Evolutionary conservation across 2,797 vertebrate genomes (phyloP), one percentile per base, ranked within the genome.

Genomic region (Gephyroberyx darwinii): DNA sequence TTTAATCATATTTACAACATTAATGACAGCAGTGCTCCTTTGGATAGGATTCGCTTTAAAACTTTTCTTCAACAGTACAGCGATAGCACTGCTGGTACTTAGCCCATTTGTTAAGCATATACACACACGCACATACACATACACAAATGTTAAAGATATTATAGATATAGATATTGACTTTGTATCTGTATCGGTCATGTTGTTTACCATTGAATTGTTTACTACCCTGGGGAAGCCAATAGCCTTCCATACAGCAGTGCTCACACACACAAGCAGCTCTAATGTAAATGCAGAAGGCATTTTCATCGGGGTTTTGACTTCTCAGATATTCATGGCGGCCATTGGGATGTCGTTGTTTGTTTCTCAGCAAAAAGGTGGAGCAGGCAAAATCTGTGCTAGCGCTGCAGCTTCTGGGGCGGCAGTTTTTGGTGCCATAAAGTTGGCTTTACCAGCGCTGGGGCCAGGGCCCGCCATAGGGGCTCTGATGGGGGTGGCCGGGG

Each of bases 401-500:
- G 31, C 73, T 30, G 47, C 50, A 39, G 14, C 9, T 22, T 60
- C 14, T 20, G 78, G 58, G 14, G 3, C 5, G 33, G 39, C 33
- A 12, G 53, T 69, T 51, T 43, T 75, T 20, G 2, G 22, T 5
- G 16, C 8, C 17, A 14, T 74, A 37, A 22, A 47, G 10, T 3
- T 1, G 1, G 51, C 16, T 35, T 37, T 48, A 7, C 52, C 48
- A 17, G 19, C 30, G 39, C 16, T 71, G 31, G 72, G 63, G 39
- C 37, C 79, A 39, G 68, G 71, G 13, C 62, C 57, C 3, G 50
- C 53, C 5, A 52, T 74, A 43, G 79, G 62, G 31, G 58, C 58
- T 64, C 53, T 82, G 58, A 54, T 35, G 16, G 66, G 71, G 35
- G 31, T 74, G 47, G 61, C 65, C 6, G 66, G 71, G 39, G 19